Percentiles rank a stretch among this genome's conserved stretches.
These are phyloP conservation scores for Patiria pectinifera DNA, from an alignment of 53 echinoderm and acorn worm species.

Conservation along the genomic window DNA sequence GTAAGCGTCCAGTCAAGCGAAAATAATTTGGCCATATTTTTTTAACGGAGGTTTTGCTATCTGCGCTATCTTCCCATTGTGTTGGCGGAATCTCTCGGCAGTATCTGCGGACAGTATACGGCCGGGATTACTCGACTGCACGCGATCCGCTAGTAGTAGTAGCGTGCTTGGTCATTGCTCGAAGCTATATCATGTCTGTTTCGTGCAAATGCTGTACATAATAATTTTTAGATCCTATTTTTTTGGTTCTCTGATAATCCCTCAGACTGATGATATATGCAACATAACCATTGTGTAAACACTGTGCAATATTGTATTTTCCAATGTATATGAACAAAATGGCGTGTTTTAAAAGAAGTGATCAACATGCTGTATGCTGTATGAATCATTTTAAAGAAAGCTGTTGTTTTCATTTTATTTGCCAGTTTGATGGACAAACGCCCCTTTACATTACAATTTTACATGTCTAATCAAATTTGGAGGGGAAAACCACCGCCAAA, in stretches of 20 bases:
- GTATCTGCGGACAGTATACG: not conserved
- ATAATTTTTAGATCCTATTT: no score
- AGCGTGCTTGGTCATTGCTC: not conserved
- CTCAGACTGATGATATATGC: no score
- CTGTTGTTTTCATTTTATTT: not conserved
- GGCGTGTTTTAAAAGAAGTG: no score
- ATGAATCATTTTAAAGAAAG: no score
- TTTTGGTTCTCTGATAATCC: no score
- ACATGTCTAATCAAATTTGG: not conserved
- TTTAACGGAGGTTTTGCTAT: not conserved
- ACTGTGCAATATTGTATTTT: no score
- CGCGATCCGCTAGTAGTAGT: not conserved
- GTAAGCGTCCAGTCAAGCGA: slow-evolving; percentile 25
- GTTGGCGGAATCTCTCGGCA: not conserved
- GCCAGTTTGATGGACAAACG: not conserved
- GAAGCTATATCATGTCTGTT: no score
- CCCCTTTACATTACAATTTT: not conserved
- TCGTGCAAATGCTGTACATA: no score
- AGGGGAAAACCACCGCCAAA: not conserved
- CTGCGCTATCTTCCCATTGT: slow-evolving; percentile 42
- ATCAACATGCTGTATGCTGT: no score
- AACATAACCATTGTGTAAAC: no score
- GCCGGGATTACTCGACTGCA: not conserved
- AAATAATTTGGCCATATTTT: slow-evolving; percentile 31
- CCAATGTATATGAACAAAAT: no score